phyloP scores from a whole-genome alignment of 2,113 vertebrate species.

The Rhabdomys dilectus region DNA sequence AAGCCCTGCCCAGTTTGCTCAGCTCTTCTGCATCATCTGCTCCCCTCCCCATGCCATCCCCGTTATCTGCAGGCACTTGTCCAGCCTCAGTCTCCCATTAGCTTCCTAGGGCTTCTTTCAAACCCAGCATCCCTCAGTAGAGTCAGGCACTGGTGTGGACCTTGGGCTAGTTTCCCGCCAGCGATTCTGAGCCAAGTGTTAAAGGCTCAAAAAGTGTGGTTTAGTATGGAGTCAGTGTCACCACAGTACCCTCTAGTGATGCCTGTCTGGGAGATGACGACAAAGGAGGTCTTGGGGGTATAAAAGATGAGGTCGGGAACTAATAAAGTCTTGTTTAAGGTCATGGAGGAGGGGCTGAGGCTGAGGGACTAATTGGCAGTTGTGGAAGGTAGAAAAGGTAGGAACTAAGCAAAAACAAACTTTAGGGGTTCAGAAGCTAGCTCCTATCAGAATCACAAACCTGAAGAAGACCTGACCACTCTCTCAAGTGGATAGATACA shows the following conservation, averaged over 20 bases:
- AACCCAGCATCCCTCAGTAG: slow-evolving; percentile 59
- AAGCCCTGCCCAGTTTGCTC: slow-evolving; percentile 51
- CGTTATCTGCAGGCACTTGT: slow-evolving; percentile 39
- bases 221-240: background rate
- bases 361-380: background rate
- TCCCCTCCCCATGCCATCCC: slow-evolving; percentile 26
- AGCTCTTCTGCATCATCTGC: background rate
- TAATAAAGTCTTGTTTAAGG: background rate
- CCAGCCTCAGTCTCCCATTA: slow-evolving; percentile 4
- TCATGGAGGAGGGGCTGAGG: slow-evolving; percentile 30
- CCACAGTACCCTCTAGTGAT: background rate
- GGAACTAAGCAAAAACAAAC: background rate
- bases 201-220: background rate
- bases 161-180: slow-evolving; percentile 17
- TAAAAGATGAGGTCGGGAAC: background rate
- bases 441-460: background rate
- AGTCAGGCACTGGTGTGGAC: slow-evolving; percentile 45
- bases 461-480: background rate
- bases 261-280: background rate
- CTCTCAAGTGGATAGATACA: background rate
- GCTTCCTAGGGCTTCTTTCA: slow-evolving; percentile 69
- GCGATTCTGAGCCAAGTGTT: background rate
- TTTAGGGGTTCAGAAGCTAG: background rate
- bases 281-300: background rate
- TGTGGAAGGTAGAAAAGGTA: background rate